Evolutionary conservation across 2,888 invertebrate genomes (phyloP), one percentile per base, ranked within the genome.

Genomic region (Papilio demoleus): DNA sequence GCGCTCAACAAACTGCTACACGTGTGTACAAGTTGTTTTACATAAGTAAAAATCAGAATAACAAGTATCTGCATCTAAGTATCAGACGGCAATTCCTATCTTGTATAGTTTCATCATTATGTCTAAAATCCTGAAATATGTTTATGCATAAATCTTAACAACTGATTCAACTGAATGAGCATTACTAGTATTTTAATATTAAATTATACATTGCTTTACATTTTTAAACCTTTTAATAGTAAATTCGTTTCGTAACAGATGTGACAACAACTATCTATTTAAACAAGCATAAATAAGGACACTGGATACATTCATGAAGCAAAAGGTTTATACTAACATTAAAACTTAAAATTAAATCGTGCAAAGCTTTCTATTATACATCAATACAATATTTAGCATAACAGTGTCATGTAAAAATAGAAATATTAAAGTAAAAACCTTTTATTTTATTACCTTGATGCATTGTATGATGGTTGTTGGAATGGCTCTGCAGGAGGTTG

Each of bases 1-100:
- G 2, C 14, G 42, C 31, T 22, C 22, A 56, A 40, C 71, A 68
- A 27, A 42, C 5, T 64, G 42, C 11, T 56, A n/a, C 65, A 50
- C 27, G 4, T 40, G n/a, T 9, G 24, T 17, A n/a, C 42, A 12
- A 56, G 42, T 53, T 1, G 50, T 31, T 34, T 38, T 2, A 42
- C 24, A 2, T 58, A 22, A 38, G 31, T 50, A 47, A 68, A 36
- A 42, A 19, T 90, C 90, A 90, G 89, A 78, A 80, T 80, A 74
- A 77, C 79, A 75, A 76, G 64, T 82, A 75, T 91, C 90, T 88
- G 89, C 91, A 91, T 86, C 70, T 90, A 73, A 86, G 89, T 90
- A 74, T 90, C 82, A 89, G 90, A 90, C 88, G 90, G 90, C 90
- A 90, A 90, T 91, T 90, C 90, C 90, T 90, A 91, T 90, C 87